phyloP scores from a whole-genome alignment of 2,888 invertebrate genomes.

The Athalia rosae region DNA sequence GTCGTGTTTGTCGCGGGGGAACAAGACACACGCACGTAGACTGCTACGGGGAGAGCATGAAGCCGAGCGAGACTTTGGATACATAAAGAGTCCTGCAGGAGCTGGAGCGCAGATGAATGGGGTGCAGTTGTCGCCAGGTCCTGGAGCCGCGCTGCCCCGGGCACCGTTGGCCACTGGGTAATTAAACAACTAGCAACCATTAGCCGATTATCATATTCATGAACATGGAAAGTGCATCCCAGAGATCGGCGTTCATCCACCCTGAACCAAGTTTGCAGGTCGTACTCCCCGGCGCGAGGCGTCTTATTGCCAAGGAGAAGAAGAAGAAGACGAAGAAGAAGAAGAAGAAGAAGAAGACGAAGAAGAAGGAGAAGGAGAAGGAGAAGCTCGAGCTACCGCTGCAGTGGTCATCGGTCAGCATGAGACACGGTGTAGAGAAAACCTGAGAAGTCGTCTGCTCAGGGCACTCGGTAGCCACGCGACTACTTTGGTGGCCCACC shows the following conservation, averaged over 20 bases:
- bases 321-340: slow-evolving; percentile 40
- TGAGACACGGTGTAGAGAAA: slow-evolving; percentile 17
- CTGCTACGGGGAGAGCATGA: background rate
- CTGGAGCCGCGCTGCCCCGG: slow-evolving; percentile 53
- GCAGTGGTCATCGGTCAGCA: slow-evolving; percentile 15
- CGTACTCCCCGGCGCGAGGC: slow-evolving; percentile 46
- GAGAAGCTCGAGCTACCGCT: slow-evolving; percentile 38
- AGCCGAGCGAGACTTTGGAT: too few species aligned
- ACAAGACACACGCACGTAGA: slow-evolving; percentile 63
- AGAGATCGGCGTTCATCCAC: slow-evolving; percentile 45
- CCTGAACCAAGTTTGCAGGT: slow-evolving; percentile 22
- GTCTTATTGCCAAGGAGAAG: slow-evolving; percentile 17
- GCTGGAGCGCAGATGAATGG: slow-evolving; percentile 58
- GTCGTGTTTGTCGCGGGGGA: slow-evolving; percentile 53
- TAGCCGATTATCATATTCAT: slow-evolving; percentile 73
- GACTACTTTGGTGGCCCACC: slow-evolving; percentile 43
- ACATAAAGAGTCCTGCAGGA: background rate
- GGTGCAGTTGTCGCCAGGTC: slow-evolving; percentile 57
- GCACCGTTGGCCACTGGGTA: slow-evolving; percentile 61
- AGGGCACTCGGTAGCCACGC: slow-evolving; percentile 9
- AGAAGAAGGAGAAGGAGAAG: slow-evolving; percentile 48
- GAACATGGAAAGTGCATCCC: slow-evolving; percentile 73
- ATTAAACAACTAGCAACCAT: slow-evolving; percentile 72
- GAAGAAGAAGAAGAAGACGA: slow-evolving; percentile 45
- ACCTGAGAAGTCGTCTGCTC: slow-evolving; percentile 12